Evolutionary conservation across 2,113 vertebrate species (phyloP).

Genomic region (Dunckerocampus dactyliophorus): DNA sequence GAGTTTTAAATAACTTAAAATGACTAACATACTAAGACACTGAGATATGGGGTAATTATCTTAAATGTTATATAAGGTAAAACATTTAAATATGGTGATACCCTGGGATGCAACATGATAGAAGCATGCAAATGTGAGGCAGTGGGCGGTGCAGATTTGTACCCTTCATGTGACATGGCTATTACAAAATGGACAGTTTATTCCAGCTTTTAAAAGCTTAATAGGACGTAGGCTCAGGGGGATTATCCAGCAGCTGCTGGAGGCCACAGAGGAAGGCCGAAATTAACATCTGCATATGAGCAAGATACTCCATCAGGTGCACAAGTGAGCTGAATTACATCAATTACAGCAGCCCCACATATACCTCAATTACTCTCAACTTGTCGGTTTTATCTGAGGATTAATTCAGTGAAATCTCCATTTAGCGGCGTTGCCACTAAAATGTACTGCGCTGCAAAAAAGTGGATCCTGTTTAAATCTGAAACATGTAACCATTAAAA

Average conservation of each 20-base stretch:
- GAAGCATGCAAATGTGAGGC: conserved; percentile 30
- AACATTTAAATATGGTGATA: too few species aligned
- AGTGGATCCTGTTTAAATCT: too few species aligned
- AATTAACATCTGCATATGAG: conserved; percentile 58
- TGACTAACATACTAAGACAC: too few species aligned
- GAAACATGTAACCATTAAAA: too few species aligned
- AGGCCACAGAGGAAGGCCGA: conserved; percentile 44
- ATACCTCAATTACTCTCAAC: conserved; percentile 27
- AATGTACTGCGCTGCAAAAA: background rate
- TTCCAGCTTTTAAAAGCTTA: conserved; percentile 73
- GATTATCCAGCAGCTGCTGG: conserved; percentile 70
- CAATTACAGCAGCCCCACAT: conserved; percentile 4
- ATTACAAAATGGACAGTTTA: conserved; percentile 75
- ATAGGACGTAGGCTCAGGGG: conserved; percentile 50
- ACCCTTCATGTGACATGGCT: conserved; percentile 64
- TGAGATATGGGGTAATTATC: too few species aligned
- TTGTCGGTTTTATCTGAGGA: conserved; percentile 21
- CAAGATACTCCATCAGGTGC: conserved; percentile 26
- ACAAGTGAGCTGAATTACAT: conserved; percentile 16
- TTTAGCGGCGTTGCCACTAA: background rate
- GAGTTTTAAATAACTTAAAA: too few species aligned
- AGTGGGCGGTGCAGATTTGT: conserved; percentile 39
- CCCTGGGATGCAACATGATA: background rate
- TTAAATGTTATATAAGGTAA: too few species aligned
- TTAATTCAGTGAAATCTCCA: conserved; percentile 38